These are phyloP conservation scores for Apocrypta bakeri DNA, from an alignment of 1,140 invertebrate genomes.

Conservation along the genomic window DNA sequence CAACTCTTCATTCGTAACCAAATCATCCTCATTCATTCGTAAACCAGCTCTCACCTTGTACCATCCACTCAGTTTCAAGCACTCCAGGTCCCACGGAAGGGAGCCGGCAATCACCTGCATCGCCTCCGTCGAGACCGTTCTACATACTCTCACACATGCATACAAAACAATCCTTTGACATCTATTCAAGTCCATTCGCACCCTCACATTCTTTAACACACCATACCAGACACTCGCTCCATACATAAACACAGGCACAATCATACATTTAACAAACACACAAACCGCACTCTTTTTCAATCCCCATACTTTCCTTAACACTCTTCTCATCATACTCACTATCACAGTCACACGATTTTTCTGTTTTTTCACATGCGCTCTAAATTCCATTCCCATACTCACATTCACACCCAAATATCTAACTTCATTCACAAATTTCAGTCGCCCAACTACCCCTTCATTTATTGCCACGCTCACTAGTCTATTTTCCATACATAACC, in stretches of 20 bases:
- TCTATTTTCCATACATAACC: not conserved
- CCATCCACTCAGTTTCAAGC: not conserved
- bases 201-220: constrained; percentile 8
- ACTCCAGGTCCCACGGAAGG: constrained; percentile 54
- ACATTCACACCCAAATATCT: constrained; percentile 53
- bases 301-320: constrained; percentile 37
- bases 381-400: constrained; percentile 49
- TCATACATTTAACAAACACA: constrained; percentile 49
- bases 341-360: not conserved
- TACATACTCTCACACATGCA: constrained; percentile 56
- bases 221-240: constrained; percentile 53
- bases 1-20: not conserved
- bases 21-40: not conserved
- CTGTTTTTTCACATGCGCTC: constrained; percentile 28
- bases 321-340: constrained; percentile 23
- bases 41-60: constrained; percentile 33
- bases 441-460: not conserved
- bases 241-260: constrained; percentile 52
- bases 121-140: constrained; percentile 58
- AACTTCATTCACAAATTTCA: constrained; percentile 37
- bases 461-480: constrained; percentile 17
- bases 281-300: constrained; percentile 28
- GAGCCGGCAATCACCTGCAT: constrained; percentile 54
- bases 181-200: constrained; percentile 1
- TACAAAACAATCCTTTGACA: constrained; percentile 55